Evolutionary conservation across 2,888 invertebrate genomes (phyloP).

Genomic region (Elysia crispata): DNA sequence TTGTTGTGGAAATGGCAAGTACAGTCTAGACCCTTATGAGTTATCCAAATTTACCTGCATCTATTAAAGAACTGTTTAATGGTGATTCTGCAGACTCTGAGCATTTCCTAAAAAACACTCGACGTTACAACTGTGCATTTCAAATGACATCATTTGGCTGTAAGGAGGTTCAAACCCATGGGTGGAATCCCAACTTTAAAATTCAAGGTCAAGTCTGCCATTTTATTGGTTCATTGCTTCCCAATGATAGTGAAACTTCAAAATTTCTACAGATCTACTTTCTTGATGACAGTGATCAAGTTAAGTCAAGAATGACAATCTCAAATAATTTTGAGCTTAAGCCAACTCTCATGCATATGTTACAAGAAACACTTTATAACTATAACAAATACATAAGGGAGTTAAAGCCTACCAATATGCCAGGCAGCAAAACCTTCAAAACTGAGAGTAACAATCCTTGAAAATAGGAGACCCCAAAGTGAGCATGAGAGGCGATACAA

Average conservation of each 20-base stretch:
- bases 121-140: not conserved
- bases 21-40: too few relatives aligned
- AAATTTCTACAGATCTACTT: too few relatives aligned
- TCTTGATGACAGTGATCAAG: not conserved
- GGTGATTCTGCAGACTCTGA: not conserved
- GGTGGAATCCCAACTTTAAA: not conserved
- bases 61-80: not conserved
- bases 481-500: slow-evolving; percentile 9
- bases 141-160: slow-evolving; percentile 12
- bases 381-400: slow-evolving; percentile 3
- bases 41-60: not conserved
- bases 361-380: not conserved
- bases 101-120: not conserved
- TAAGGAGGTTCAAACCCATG: not conserved
- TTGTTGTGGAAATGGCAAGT: too few relatives aligned
- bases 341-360: not conserved
- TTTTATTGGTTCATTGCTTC: not conserved
- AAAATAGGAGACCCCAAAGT: not conserved
- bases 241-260: too few relatives aligned
- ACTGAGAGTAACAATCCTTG: not conserved
- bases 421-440: not conserved
- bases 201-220: not conserved
- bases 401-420: not conserved
- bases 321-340: not conserved
- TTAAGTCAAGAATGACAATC: not conserved